These are phyloP conservation scores for Watsonalla cultraria DNA, from an alignment of 2,888 invertebrate species.

Conservation along the genomic window DNA sequence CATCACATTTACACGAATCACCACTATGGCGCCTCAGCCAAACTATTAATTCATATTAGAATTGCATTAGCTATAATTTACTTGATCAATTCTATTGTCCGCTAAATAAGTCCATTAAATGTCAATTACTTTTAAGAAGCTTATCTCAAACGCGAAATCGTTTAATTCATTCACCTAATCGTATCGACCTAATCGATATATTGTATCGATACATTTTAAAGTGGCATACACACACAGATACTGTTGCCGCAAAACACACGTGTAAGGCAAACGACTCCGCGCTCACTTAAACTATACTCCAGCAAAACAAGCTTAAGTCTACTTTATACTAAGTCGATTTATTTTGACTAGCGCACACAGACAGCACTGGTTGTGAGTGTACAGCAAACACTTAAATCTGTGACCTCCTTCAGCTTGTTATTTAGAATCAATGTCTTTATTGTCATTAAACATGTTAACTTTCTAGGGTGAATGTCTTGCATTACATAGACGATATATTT, in stretches of 20 bases:
- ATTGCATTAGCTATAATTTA: background rate
- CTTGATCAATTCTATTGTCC: background rate
- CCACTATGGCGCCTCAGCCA: too few species aligned
- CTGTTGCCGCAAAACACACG: background rate
- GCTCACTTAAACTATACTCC: constrained; percentile 23
- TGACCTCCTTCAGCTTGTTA: too few species aligned
- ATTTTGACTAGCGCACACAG: constrained; percentile 62
- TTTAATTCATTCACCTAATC: too few species aligned
- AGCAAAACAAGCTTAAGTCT: constrained; percentile 49
- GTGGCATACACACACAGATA: background rate
- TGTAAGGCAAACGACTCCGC: constrained; percentile 5
- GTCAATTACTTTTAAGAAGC: too few species aligned
- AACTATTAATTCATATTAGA: background rate
- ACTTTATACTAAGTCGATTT: constrained; percentile 51
- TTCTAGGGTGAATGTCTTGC: too few species aligned
- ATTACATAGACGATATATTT: too few species aligned
- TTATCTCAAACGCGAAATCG: too few species aligned
- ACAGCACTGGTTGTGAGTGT: constrained; percentile 35
- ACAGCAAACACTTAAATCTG: constrained; percentile 10
- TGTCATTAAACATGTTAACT: too few species aligned
- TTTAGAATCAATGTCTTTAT: too few species aligned
- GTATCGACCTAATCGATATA: background rate
- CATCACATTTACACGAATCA: background rate
- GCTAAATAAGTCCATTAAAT: background rate
- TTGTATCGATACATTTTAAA: background rate